Evolutionary conservation across 1,140 invertebrate species (phyloP), one percentile per base, ranked within the genome.

Genomic region (Phthorimaea operculella): DNA sequence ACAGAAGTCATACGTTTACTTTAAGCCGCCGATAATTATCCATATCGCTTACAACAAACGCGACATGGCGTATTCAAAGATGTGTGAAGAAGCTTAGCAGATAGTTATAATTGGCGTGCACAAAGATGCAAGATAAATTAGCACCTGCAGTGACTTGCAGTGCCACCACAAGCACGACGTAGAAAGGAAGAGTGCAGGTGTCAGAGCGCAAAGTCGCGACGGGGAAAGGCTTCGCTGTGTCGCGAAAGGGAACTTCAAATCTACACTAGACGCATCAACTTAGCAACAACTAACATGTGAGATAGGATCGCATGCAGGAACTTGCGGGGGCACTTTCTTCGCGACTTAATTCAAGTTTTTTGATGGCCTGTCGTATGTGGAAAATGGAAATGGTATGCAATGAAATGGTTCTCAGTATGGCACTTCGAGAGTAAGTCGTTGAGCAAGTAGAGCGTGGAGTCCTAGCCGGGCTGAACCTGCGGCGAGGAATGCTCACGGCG

Each of bases 111-210:
- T 47, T 47, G 16, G 8, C n/a, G 14, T 47, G 33, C 33, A 55
- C 18, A 17, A 49, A 47, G 51, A 58, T 58, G 17, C 33, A 47
- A 49, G 16, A 53, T 53, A 49, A 44, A 58, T 58, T 50, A 53
- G 36, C 52, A 52, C 36, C 15, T 51, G 56, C 55, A 44, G 60
- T 59, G 54, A 62, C 52, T 62, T 55, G 51, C 62, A 60, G 57
- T 60, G 56, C 58, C 57, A 49, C 58, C 58, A 65, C 58, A 60
- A 60, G 58, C 53, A 64, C 68, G 68, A 68, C 59, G 64, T 77
- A 73, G 81, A 84, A 84, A 84, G 79, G 79, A 84, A 84, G 76
- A 84, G 81, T 82, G 70, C 66, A 74, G 64, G 59, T 74, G 72
- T 73, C 68, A 69, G 69, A 70, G 69, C 70, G 54, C 58, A 60